phyloP scores from a whole-genome alignment of 64 coral and sea anemone species.

The Catalaphyllia jardinei region DNA sequence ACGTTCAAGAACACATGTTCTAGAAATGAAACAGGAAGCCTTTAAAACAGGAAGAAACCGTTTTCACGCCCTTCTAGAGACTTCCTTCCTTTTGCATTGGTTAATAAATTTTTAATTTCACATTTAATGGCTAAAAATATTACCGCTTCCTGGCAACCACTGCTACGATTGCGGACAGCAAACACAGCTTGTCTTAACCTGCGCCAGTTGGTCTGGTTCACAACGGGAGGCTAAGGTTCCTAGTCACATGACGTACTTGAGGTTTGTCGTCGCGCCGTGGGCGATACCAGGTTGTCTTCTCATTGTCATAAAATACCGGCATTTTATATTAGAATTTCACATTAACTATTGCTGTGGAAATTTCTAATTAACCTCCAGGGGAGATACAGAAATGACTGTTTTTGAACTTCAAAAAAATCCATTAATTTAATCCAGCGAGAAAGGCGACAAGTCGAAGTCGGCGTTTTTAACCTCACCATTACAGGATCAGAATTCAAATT shows the following conservation, averaged over 20 bases:
- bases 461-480: too few relatives aligned
- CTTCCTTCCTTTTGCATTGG: not conserved
- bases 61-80: not conserved
- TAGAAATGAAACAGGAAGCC: constrained; percentile 17
- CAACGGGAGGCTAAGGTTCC: not conserved
- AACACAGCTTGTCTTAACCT: too few relatives aligned
- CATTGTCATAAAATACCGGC: not conserved
- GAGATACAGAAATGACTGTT: not conserved
- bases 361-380: not conserved
- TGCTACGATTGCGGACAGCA: not conserved
- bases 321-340: not conserved
- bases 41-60: not conserved
- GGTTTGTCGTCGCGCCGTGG: not conserved
- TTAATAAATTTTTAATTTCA: not conserved
- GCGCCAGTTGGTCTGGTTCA: not conserved
- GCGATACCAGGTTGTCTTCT: not conserved
- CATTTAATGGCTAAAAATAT: not conserved
- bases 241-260: not conserved
- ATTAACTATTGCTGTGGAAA: not conserved
- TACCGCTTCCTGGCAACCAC: not conserved
- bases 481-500: too few relatives aligned
- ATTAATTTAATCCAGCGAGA: too few relatives aligned
- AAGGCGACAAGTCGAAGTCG: too few relatives aligned
- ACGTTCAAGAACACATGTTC: not conserved
- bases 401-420: too few relatives aligned